These are phyloP conservation scores for Sarcophaga subvicina DNA, from an alignment of 2,888 invertebrate species.

Conservation along the genomic window DNA sequence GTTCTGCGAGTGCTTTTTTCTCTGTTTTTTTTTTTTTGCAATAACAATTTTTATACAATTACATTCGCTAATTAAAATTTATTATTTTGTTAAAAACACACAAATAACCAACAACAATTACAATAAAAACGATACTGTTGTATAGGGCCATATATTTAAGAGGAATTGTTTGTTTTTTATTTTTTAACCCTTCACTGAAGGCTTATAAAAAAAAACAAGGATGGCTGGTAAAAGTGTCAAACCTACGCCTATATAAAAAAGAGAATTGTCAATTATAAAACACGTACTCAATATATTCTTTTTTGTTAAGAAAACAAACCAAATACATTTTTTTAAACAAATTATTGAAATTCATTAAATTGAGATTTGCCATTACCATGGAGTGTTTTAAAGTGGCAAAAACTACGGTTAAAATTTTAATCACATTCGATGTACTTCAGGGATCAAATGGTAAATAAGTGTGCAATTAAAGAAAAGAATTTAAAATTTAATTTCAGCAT, in stretches of 20 bases:
- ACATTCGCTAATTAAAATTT: slow-evolving; percentile 64
- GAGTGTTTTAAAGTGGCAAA: no score
- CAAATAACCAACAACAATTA: slow-evolving; percentile 5
- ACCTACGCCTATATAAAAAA: not conserved
- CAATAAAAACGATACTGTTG: not conserved
- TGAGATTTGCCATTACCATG: no score
- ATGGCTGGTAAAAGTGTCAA: not conserved
- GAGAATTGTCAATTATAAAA: not conserved
- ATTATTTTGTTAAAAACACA: slow-evolving; percentile 27
- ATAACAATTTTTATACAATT: slow-evolving; percentile 64
- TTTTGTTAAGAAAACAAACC: no score
- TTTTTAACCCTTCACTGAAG: not conserved
- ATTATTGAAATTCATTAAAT: no score
- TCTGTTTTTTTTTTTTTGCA: slow-evolving; percentile 30
- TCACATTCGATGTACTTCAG: no score
- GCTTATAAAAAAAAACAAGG: not conserved
- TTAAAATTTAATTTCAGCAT: no score
- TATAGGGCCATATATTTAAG: slow-evolving; percentile 6
- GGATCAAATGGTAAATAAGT: not conserved
- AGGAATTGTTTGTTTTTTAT: not conserved
- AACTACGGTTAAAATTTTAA: no score
- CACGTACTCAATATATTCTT: not conserved
- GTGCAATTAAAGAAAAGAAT: slow-evolving; percentile 3
- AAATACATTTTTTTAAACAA: no score
- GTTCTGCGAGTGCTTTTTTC: not conserved